phyloP scores from a whole-genome alignment of 2,797 vertebrate genomes.

The Neosilurus mollespiculum region DNA sequence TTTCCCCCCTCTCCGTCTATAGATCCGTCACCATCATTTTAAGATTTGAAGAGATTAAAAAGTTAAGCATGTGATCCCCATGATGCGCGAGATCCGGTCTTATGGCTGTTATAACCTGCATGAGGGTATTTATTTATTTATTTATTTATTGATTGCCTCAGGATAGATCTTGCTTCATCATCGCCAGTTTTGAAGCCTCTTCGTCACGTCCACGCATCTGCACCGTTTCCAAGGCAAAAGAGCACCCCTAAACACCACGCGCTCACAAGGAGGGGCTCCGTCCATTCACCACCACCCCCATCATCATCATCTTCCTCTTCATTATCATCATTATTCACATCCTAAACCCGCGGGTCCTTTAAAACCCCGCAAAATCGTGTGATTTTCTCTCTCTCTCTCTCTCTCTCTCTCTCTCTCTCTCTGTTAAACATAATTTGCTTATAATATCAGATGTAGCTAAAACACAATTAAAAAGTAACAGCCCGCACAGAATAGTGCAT shows the following conservation, averaged over 20 bases:
- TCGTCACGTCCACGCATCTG: constrained; percentile 53
- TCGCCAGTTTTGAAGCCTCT: constrained; percentile 34
- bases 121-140: background rate
- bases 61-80: background rate
- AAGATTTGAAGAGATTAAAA: background rate
- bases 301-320: background rate
- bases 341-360: background rate
- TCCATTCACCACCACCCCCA: constrained; percentile 13
- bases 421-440: too few relatives aligned
- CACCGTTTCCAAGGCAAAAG: constrained; percentile 65
- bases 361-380: background rate
- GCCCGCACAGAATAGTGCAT: too few relatives aligned
- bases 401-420: too few relatives aligned
- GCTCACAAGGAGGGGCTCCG: constrained; percentile 35
- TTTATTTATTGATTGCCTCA: background rate
- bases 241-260: constrained; percentile 37
- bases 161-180: background rate
- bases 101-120: constrained; percentile 1
- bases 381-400: too few relatives aligned
- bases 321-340: background rate
- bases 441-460: too few relatives aligned
- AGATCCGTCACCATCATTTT: background rate
- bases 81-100: background rate
- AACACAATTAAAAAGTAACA: too few relatives aligned
- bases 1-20: background rate